A percentile compares a stretch with the other conserved stretches of the same genome.
Conservation (phyloP, 1,140 invertebrate species). For the Neelides sp. region DNA sequence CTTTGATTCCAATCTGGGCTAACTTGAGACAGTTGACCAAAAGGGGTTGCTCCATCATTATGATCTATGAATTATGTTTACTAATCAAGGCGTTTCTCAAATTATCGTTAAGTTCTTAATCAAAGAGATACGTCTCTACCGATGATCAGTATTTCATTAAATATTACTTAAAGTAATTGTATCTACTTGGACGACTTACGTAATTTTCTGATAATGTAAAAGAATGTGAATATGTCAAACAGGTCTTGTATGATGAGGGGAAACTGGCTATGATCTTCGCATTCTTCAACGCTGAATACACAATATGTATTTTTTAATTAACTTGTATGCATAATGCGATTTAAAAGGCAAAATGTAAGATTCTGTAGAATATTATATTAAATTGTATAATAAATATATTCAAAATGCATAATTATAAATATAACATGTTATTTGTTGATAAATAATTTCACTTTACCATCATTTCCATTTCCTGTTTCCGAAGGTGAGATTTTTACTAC, state of each 20-base stretch:
- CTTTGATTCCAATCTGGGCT: slow-evolving; percentile 36
- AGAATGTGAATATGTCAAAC: slow-evolving; percentile 41
- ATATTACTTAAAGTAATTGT: neutral
- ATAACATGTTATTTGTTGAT: neutral
- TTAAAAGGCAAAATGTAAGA: neutral
- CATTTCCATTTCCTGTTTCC: slow-evolving; percentile 19
- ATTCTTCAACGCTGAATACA: slow-evolving; percentile 30
- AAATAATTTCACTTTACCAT: slow-evolving; percentile 21
- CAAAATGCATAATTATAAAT: neutral
- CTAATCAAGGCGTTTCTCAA: too few relatives aligned
- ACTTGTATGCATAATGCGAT: neutral
- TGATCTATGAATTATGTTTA: too few relatives aligned
- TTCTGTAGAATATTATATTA: neutral
- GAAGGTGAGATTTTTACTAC: slow-evolving; percentile 32
- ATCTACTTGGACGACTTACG: slow-evolving; percentile 35
- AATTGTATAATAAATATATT: neutral
- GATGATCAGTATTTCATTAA: neutral
- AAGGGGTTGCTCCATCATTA: slow-evolving; percentile 40
- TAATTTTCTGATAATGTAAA: slow-evolving; percentile 45
- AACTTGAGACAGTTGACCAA: slow-evolving; percentile 38
- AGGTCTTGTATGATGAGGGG: slow-evolving; percentile 35
- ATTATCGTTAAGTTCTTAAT: too few relatives aligned
- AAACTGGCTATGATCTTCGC: slow-evolving; percentile 34
- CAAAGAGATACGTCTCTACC: neutral
- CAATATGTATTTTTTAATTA: slow-evolving; percentile 11